Evolutionary conservation across 2,797 vertebrate genomes (phyloP), one percentile per base, ranked within the genome.

Genomic region (Ctenochaetus hawaiiensis): DNA sequence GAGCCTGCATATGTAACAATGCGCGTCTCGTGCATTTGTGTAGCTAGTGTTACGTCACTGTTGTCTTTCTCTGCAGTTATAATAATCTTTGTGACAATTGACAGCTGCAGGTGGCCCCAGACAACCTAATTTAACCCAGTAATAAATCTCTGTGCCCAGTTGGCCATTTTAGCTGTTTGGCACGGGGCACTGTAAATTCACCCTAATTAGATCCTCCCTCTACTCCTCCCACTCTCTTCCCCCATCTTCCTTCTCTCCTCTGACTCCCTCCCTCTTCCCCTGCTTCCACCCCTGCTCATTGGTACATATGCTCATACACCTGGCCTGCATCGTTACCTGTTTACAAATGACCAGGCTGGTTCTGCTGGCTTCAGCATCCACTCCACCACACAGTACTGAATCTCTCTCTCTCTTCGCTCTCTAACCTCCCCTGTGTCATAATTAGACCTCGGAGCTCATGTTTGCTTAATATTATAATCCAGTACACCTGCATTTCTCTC

Each of bases 341-440:
- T 97, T 97, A 97, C 97, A 98, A 98, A 99, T 99, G 97, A 98
- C 95, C 95, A 89, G 94, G 95, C 94, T 91, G 96, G 97, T 98
- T 98, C 96, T 98, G 97, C 98, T 97, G 97, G 96, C 96, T 97
- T 99, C 97, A 99, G 98, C 97, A 98, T 96, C 96, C 96, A 93
- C 96, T 93, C 78, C 58, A 71, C 86, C 70, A 90, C 93, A 90
- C 92, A 81, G 95, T 66, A 89, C 87, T 91, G 89, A 85, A 78
- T 89, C 84, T 91, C 86, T 85, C 78, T 73, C 80, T 59, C 80
- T 60, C 39, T 39, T 39, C 65, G n/a, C 80, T 83, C 80, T 85
- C 88, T 80, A 81, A 88, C 96, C 96, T 98, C 97, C 97, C 97
- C 95, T 93, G 95, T 97, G 97, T 97, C 96, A 97, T 97, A 98